These are phyloP conservation scores for Gymnopithys bicolor DNA, from an alignment of 2,797 vertebrate species.

Conservation along the genomic window DNA sequence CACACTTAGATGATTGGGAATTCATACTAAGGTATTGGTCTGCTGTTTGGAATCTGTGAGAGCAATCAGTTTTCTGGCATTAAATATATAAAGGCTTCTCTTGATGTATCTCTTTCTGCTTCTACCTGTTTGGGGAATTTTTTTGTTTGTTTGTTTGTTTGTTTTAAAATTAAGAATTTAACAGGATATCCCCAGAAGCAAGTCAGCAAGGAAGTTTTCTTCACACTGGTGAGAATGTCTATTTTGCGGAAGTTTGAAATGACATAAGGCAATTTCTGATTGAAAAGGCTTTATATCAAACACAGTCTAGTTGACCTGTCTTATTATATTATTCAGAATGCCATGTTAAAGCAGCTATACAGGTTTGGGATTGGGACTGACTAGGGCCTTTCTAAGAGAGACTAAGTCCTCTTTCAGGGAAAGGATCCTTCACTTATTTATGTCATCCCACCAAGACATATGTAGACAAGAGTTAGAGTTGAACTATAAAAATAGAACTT, in stretches of 20 bases:
- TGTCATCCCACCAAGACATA: neutral
- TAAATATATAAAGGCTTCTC: neutral
- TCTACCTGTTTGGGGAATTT: neutral
- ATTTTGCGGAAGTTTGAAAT: neutral
- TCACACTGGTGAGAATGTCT: neutral
- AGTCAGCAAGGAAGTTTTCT: neutral
- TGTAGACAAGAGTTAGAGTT: neutral
- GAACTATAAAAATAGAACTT: neutral
- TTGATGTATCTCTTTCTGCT: neutral
- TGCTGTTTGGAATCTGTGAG: neutral
- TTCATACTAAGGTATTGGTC: neutral
- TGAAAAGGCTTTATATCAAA: neutral
- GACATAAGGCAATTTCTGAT: neutral
- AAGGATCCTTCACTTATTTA: neutral
- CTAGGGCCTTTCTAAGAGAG: neutral
- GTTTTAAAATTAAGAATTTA: neutral
- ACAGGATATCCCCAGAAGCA: neutral
- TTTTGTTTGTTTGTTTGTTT: neutral
- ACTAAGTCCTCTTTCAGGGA: neutral
- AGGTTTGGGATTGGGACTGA: neutral
- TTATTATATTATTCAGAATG: neutral
- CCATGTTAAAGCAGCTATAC: neutral
- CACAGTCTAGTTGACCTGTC: too few relatives aligned
- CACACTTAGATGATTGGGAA: neutral
- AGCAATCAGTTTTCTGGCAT: neutral